Base-by-base conservation (phyloP, 2,797 vertebrate genomes). In the Danio choprae region DNA sequence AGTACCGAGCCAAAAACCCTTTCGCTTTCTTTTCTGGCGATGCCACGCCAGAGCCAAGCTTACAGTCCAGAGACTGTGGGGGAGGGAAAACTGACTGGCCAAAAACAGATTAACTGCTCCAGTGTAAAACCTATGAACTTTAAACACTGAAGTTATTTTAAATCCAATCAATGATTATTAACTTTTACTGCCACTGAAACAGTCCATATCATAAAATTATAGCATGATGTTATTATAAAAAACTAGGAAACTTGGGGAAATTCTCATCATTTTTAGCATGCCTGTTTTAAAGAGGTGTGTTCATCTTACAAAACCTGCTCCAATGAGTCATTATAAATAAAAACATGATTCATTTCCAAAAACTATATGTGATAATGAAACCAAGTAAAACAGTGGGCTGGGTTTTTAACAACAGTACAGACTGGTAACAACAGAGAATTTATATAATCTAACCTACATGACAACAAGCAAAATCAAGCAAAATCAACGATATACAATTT, bases 1-100 rank as follows among this genome's bases (percentile, higher is more conserved):
- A 81, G 71, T 60, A 40, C 77, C 77, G 29, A 58, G 40, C 40
- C 62, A 3, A 48, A n/a, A 22, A 20, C 55, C 41, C 77, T 79
- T 79, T 79, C 46, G 2, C 67, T 79, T 79, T 79, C 77, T 13
- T 50, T 79, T 70, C 55, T 79, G 67, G 55, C 51, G 36, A 60
- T 41, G 56, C 56, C 77, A 51, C 4, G 44, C 43, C 74, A 44
- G 64, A 7, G 16, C 76, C 22, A 60, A 69, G 29, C 29, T 22
- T 48, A 4, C 44, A 41, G 44, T 62, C 10, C 7, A 7, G 15
- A 29, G 48, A 43, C 48, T 9, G 12, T 13, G 41, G 12, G 74
- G 55, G 55, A 59, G 43, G 53, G 44, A 68, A 29, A 22, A 43
- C 6, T n/a, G 8, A 65, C 0, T 2, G 6, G 70, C 62, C n/a